Conservation (phyloP, 2,888 invertebrate genomes). For the Amiota mariae region DNA sequence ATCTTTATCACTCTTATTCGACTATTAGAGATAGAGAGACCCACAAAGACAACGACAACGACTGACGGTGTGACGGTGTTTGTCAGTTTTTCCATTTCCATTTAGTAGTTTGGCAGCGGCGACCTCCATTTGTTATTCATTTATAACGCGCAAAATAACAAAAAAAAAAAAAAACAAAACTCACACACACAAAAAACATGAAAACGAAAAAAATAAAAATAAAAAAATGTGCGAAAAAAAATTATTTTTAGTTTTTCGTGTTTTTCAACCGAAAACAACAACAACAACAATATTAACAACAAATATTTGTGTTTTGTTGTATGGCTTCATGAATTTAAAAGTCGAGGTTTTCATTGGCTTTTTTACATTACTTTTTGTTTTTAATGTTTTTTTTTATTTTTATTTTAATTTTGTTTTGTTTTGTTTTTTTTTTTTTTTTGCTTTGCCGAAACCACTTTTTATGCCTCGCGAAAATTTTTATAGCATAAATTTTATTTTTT, state of each 20-base stretch:
- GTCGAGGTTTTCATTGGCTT: slow-evolving; percentile 64
- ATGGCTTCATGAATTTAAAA: slow-evolving; percentile 44
- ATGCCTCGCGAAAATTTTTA: slow-evolving; percentile 60
- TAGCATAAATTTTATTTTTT: slow-evolving; percentile 39
- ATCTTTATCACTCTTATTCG: not conserved
- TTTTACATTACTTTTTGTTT: slow-evolving; percentile 56
- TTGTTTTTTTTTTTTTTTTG: slow-evolving; percentile 41
- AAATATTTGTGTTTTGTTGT: slow-evolving; percentile 14
- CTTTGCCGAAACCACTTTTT: slow-evolving; percentile 45
- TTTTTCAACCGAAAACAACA: not conserved
- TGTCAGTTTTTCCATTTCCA: slow-evolving; percentile 51
- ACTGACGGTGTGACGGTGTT: slow-evolving; percentile 15
- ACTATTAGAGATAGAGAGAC: too few relatives aligned
- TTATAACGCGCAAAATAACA: slow-evolving; percentile 52
- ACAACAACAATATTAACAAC: too few relatives aligned
- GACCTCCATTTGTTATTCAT: slow-evolving; percentile 67
- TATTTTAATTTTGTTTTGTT: not conserved
- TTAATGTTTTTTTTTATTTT: slow-evolving; percentile 23
- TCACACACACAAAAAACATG: too few relatives aligned
- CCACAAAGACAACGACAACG: too few relatives aligned
- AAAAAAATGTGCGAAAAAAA: slow-evolving; percentile 2
- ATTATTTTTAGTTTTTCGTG: slow-evolving; percentile 6
- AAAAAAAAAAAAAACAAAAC: slow-evolving; percentile 12
- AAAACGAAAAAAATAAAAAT: slow-evolving; percentile 8
- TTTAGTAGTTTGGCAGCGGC: slow-evolving; percentile 59